A percentile compares a stretch with the other conserved stretches of the same genome.
phyloP scores from a whole-genome alignment of 1,140 invertebrate species.

The Heliconius eleuchia region DNA sequence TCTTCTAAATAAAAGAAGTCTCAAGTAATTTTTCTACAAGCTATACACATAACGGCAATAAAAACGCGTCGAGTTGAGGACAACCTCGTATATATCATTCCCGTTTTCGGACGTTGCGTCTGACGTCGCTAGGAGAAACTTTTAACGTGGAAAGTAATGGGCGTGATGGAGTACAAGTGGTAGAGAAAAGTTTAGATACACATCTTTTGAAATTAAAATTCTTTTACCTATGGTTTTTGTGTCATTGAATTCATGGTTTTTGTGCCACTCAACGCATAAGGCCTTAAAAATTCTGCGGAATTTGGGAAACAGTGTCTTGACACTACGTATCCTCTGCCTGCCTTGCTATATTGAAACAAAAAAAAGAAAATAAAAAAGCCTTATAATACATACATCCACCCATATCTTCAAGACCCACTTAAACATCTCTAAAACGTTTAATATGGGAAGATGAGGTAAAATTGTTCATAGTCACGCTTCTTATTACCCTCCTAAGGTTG shows the following conservation, averaged over 20 bases:
- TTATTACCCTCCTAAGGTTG: conserved; percentile 66
- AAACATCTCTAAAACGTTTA: conserved; percentile 45
- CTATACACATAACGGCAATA: conserved; percentile 68
- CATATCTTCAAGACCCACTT: conserved; percentile 8
- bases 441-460: conserved; percentile 63
- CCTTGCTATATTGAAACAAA: too few species aligned
- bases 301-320: too few species aligned
- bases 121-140: conserved; percentile 62
- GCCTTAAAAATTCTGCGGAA: too few species aligned
- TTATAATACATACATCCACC: too few species aligned
- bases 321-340: too few species aligned
- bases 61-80: conserved; percentile 57
- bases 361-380: too few species aligned
- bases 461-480: conserved; percentile 66
- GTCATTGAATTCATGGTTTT: too few species aligned
- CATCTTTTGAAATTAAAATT: neutral
- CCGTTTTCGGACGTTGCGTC: conserved; percentile 36
- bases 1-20: conserved; percentile 64
- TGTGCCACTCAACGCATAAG: too few species aligned
- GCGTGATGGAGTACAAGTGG: conserved; percentile 33
- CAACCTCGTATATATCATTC: conserved; percentile 62
- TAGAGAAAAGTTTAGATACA: neutral
- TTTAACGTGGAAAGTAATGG: conserved; percentile 64
- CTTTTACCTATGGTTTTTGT: neutral
- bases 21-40: conserved; percentile 72